A percentile compares a stretch with the other conserved stretches of the same genome.
phyloP scores from a whole-genome alignment of 2,797 vertebrate genomes.

The Pygocentrus nattereri region DNA sequence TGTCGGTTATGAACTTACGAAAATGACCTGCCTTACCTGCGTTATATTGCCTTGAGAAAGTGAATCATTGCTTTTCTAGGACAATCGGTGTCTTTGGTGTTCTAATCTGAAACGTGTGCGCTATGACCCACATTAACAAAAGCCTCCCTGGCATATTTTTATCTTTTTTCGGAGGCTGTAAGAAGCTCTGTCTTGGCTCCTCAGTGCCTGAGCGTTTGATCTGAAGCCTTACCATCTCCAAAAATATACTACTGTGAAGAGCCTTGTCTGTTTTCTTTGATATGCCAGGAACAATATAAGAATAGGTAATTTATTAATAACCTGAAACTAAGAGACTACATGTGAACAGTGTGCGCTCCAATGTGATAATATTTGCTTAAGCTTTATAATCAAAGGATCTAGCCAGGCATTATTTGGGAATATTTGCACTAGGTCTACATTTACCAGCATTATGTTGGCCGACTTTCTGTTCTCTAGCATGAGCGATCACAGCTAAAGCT shows the following conservation, averaged over 20 bases:
- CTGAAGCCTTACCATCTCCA: slow-evolving; percentile 40
- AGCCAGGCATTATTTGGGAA: neutral
- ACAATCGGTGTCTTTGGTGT: slow-evolving; percentile 36
- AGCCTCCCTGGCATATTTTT: slow-evolving; percentile 14
- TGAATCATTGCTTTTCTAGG: slow-evolving; percentile 37
- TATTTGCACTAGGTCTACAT: neutral
- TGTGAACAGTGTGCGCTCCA: neutral
- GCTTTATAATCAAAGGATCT: neutral
- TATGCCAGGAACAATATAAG: neutral
- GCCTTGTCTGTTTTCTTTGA: neutral
- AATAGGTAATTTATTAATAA: slow-evolving; percentile 4
- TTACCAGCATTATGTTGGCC: neutral
- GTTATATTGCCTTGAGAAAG: neutral
- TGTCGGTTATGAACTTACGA: slow-evolving; percentile 2
- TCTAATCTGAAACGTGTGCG: slow-evolving; percentile 18
- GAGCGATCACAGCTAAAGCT: no score
- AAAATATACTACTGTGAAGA: slow-evolving; percentile 3
- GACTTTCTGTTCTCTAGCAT: no score
- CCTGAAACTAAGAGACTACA: neutral
- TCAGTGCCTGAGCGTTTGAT: slow-evolving; percentile 17
- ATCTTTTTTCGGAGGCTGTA: slow-evolving; percentile 6
- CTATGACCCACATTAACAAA: slow-evolving; percentile 31
- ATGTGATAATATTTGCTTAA: neutral
- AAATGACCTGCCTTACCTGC: slow-evolving; percentile 16
- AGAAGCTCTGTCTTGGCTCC: neutral